These are phyloP conservation scores for Chiridota heheva DNA, from an alignment of 35 echinoderm and acorn worm genomes.

Conservation along the genomic window DNA sequence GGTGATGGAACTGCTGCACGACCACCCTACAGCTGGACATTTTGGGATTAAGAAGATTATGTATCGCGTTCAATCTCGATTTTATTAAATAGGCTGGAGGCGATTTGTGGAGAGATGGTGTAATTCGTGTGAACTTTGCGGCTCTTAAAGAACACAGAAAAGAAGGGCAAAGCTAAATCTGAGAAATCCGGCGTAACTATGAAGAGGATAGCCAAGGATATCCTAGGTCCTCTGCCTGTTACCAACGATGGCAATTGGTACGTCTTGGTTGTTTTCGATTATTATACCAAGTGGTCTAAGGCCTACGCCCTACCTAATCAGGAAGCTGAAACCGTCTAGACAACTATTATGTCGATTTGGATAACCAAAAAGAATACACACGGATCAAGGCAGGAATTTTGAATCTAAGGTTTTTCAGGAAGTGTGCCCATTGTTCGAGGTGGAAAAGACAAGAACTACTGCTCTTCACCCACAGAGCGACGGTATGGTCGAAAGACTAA, in stretches of 20 bases:
- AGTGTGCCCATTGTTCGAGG: constrained; percentile 38
- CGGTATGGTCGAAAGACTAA: constrained; percentile 51
- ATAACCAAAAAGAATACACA: constrained; percentile 37
- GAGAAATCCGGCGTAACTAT: constrained; percentile 20
- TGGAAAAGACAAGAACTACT: constrained; percentile 53
- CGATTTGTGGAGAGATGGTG: constrained; percentile 21
- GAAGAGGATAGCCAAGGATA: constrained; percentile 71
- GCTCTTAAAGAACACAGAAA: constrained; percentile 14
- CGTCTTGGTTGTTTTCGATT: constrained; percentile 29
- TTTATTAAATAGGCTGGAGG: constrained; percentile 48
- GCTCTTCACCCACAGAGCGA: constrained; percentile 54
- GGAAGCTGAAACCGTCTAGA: constrained; percentile 14
- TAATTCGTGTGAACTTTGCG: constrained; percentile 45
- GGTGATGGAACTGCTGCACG: constrained; percentile 32
- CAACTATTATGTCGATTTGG: constrained; percentile 33
- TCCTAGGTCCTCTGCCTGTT: constrained; percentile 53
- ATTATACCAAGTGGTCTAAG: constrained; percentile 63
- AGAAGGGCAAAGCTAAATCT: constrained; percentile 33
- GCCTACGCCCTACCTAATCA: constrained; percentile 38
- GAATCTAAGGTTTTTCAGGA: constrained; percentile 44
- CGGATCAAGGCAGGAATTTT: constrained; percentile 66
- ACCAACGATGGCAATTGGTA: constrained; percentile 51
- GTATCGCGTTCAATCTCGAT: constrained; percentile 21
- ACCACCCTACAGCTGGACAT: constrained; percentile 37
- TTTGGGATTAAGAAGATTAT: constrained; percentile 44